These are phyloP conservation scores for Drosophila emarginata DNA, from an alignment of 2,888 invertebrate species.

Conservation along the genomic window DNA sequence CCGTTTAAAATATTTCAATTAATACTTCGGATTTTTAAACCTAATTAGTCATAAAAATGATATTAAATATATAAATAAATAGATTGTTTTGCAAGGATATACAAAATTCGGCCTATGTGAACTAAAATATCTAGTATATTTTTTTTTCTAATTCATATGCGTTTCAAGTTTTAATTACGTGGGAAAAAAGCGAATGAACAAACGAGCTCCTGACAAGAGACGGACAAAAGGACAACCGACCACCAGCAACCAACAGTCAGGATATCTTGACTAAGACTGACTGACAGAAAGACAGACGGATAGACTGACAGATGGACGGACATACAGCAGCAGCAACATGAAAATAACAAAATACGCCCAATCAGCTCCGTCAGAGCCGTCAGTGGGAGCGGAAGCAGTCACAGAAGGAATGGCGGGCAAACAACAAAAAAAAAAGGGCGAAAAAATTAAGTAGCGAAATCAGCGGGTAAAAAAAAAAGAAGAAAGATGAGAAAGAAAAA, in stretches of 20 bases:
- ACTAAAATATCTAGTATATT: background rate
- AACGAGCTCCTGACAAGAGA: constrained; percentile 31
- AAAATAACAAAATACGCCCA: constrained; percentile 78
- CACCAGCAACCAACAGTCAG: constrained; percentile 39
- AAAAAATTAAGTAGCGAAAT: constrained; percentile 76
- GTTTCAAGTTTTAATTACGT: constrained; percentile 82
- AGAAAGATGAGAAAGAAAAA: constrained; percentile 13
- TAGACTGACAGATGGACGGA: background rate
- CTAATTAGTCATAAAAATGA: too few species aligned
- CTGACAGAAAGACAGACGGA: constrained; percentile 53
- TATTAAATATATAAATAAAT: too few species aligned
- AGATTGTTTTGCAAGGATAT: too few species aligned
- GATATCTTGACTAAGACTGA: constrained; percentile 61
- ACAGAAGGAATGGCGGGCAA: constrained; percentile 30
- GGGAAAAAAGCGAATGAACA: constrained; percentile 52
- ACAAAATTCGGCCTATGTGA: too few species aligned
- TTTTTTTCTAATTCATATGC: constrained; percentile 80
- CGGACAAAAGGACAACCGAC: constrained; percentile 22
- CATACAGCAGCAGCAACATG: constrained; percentile 57
- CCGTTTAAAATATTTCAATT: too few species aligned
- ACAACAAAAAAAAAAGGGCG: constrained; percentile 41
- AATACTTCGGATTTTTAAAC: too few species aligned
- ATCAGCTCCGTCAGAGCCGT: constrained; percentile 69
- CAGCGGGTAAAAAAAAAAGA: constrained; percentile 61
- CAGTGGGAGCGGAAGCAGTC: constrained; percentile 45